These are phyloP conservation scores for Synanthedon formicaeformis DNA, from an alignment of 2,888 invertebrate genomes.

Conservation along the genomic window DNA sequence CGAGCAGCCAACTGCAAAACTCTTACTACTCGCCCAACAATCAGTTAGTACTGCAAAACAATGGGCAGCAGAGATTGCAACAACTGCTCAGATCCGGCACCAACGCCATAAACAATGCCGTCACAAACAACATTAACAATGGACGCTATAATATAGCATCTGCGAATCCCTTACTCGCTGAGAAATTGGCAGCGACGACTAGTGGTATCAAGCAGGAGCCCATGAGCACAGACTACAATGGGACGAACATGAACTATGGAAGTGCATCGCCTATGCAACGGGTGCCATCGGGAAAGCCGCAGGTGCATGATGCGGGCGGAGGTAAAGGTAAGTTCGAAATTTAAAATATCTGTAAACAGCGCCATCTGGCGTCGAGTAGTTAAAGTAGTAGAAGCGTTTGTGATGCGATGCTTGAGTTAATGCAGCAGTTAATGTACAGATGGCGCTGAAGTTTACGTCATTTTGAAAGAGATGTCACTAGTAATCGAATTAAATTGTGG, in stretches of 20 bases:
- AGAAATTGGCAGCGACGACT: slow-evolving; percentile 83
- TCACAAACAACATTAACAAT: slow-evolving; percentile 61
- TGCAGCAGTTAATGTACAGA: not conserved
- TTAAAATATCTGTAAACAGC: slow-evolving; percentile 5
- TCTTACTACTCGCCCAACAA: slow-evolving; percentile 52
- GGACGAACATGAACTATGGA: slow-evolving; percentile 64
- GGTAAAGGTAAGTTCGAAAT: slow-evolving; percentile 62
- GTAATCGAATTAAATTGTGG: not conserved
- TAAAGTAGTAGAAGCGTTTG: slow-evolving; percentile 9
- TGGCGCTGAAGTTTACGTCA: not conserved
- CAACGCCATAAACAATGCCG: slow-evolving; percentile 56
- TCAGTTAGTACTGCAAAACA: slow-evolving; percentile 48
- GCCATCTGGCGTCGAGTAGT: slow-evolving; percentile 24
- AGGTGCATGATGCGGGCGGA: slow-evolving; percentile 66
- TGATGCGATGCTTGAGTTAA: not conserved
- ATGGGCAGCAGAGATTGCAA: slow-evolving; percentile 57
- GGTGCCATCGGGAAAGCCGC: slow-evolving; percentile 65
- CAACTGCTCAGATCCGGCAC: slow-evolving; percentile 59
- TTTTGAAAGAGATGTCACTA: not conserved
- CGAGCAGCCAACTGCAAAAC: slow-evolving; percentile 50
- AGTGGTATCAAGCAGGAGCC: slow-evolving; percentile 70
- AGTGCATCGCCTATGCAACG: slow-evolving; percentile 64
- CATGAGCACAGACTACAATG: slow-evolving; percentile 60
- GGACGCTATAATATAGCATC: slow-evolving; percentile 84
- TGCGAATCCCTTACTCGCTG: slow-evolving; percentile 87